Base-by-base conservation (phyloP, 2,888 invertebrate species). In the Meta bourneti region DNA sequence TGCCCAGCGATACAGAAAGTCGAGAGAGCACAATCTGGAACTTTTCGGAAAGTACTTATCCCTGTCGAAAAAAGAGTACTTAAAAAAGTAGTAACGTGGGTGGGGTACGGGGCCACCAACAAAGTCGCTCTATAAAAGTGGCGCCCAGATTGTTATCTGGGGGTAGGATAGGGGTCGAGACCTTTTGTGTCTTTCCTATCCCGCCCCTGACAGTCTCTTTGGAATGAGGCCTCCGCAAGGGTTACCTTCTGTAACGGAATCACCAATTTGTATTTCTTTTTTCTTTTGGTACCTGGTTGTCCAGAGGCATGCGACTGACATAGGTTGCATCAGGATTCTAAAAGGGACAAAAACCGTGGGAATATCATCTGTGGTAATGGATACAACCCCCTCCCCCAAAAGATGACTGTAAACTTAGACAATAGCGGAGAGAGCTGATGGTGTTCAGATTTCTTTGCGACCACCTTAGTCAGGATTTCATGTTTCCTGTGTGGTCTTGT, bases 81-180 rank as follows among this genome's bases (percentile, higher is more conserved):
- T 85, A 74, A 75, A 54, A 75, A 52, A 20, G 16, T 13, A 75
- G 71, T 34, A 34, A 83, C 83, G 83, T 83, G 83, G 82, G 89
- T 89, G 88, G 83, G 69, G 52, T n/a, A 69, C 19, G 11, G 70
- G 89, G 77, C 89, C 89, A 89, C 89, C 89, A 83, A 77, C 82
- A 83, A 70, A 89, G 89, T 52, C 72, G 78, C n/a, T 54, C 75
- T 78, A 49, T 83, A 71, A 82, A 89, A 83, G 78, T 70, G 83
- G 82, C 69, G 83, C 74, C 78, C 48, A 49, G 89, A 89, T 89
- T 9, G 19, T 69, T 83, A 89, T 89, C 89, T 51, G 8, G 7
- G 69, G 34, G 9, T 20, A n/a, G 83, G 16, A 13, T 16, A 7
- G 34, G 34, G 20, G n/a, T 20, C 48, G 52, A 85, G 54, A 34